Base-by-base conservation (phyloP, 2,113 vertebrate species). In the Phrynosoma platyrhinos region DNA sequence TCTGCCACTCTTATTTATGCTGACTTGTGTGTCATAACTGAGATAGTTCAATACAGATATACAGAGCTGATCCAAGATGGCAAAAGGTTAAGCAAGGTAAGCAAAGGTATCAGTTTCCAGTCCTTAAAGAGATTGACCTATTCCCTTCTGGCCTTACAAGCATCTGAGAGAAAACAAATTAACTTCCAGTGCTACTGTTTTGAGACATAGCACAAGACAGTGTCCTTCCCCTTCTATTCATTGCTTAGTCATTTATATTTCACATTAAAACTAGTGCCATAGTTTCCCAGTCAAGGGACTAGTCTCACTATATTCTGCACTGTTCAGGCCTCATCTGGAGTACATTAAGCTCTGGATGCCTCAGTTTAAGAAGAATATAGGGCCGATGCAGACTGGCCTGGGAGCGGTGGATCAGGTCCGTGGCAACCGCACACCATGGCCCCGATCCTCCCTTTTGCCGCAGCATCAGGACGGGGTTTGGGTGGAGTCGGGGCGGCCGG, bases 151-250 rank as follows among this genome's bases (percentile, higher is more conserved):
- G 62, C 76, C 66, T 25, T 7, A 1, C n/a, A 32, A 25, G 6
- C 66, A 71, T 74, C 9, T n/a, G 30, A 25, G 32, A n/a, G 10
- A 87, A 91, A 47, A 91, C 83, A 91, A 84, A 91, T 91, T 91
- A 87, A 93, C 82, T 93, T 91, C 92, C 92, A 36, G 93, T 93
- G 93, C 87, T 77, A 21, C 83, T 89, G 66, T 92, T 94, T 87
- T 90, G 88, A 93, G 90, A 83, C 71, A 23, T 58, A 86, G 71
- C 21, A 64, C 79, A 90, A 91, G 88, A 75, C 76, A 14, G 27
- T 74, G 88, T 78, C 53, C 64, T 2, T 21, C 25, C 53, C 30
- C 47, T 62, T 12, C 75, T 91, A 74, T 75, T 79, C 53, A 52
- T 87, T 81, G 20, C 58, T 87, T 93, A 62, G 86, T 91, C 88